Evolutionary conservation across 2,888 invertebrate species (phyloP), one percentile per base, ranked within the genome.

Genomic region (Xylota sylvarum): DNA sequence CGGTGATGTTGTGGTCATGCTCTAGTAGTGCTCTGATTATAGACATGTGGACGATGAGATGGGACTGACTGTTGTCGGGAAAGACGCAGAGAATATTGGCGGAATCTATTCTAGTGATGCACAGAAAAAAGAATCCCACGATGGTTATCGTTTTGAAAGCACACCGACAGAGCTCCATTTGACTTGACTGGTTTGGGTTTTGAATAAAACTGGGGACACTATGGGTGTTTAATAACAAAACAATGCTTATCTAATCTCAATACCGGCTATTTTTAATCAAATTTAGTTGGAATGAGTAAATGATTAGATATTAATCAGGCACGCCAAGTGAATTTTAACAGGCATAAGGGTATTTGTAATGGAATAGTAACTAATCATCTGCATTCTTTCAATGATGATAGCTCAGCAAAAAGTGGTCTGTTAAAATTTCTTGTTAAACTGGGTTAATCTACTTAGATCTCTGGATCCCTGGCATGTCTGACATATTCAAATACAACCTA

Each of bases 1-100:
- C 90, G 0, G 92, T 92, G 0, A 92, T 89, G 88, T 92, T 90
- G 80, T 92, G 92, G 0, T 92, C 92, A 43, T 88, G 80, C 79
- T 91, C 91, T 0, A 91, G 90, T 52, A 92, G 82, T 0, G 89
- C 88, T 72, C 90, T 90, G 67, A 89, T 89, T 2, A 90, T 62
- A 0, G 92, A 90, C 91, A 92, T 90, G 37, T 92, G 90, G 0
- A 92, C 89, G 6, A 92, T 91, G 37, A 91, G 67, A 89, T 92
- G 92, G 9, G 32, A 55, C 7, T 14, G 5, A 55, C 27, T 30
- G 27, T 14, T 9, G 27, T 3, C 9, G 2, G n/a, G 30, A 2
- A 46, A 40, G 14, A 50, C 50, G 1, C 23, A 23, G 10, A 50
- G 50, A 12, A 50, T 50, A 12, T 50, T 50, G 5, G 50, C 50